A percentile compares a stretch with the other conserved stretches of the same genome.
Conservation (phyloP, 2,888 invertebrate species). For the Proisotoma minuta region DNA sequence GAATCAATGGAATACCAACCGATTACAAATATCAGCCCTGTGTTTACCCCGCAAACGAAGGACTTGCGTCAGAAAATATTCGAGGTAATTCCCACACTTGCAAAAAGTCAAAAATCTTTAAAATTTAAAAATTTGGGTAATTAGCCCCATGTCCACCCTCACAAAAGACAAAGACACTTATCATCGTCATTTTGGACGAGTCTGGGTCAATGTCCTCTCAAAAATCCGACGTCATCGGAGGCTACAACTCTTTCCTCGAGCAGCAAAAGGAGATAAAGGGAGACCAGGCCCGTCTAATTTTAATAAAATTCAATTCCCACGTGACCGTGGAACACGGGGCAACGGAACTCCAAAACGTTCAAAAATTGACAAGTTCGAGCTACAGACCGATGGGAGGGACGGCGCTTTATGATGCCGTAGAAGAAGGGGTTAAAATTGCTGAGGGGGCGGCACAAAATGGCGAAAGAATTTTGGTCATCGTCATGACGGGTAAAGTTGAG, state of each 20-base stretch:
- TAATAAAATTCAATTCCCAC: neutral
- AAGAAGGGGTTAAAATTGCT: neutral
- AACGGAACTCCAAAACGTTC: neutral
- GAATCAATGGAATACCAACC: too few relatives aligned
- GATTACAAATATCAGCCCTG: too few relatives aligned
- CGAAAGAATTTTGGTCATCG: conserved; percentile 6
- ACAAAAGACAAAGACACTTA: conserved; percentile 9
- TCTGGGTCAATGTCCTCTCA: conserved; percentile 6
- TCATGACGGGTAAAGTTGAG: conserved; percentile 16
- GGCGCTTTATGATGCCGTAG: conserved; percentile 8
- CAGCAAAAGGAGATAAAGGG: neutral
- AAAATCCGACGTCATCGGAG: conserved; percentile 14
- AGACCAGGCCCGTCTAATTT: neutral
- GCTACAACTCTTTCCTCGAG: conserved; percentile 12
- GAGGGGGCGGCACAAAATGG: neutral
- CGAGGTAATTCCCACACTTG: too few relatives aligned
- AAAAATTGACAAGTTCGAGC: neutral
- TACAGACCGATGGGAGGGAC: conserved; percentile 6
- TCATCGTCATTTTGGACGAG: conserved; percentile 12
- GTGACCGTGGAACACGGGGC: conserved; percentile 1
- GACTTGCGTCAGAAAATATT: too few relatives aligned
- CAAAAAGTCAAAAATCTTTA: too few relatives aligned
- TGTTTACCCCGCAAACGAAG: too few relatives aligned
- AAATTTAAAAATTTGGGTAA: too few relatives aligned
- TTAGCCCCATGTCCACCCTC: too few relatives aligned